A percentile compares a stretch with the other conserved stretches of the same genome.
Conservation (phyloP, 2,113 vertebrate species). For the Oenanthe oenanthe region DNA sequence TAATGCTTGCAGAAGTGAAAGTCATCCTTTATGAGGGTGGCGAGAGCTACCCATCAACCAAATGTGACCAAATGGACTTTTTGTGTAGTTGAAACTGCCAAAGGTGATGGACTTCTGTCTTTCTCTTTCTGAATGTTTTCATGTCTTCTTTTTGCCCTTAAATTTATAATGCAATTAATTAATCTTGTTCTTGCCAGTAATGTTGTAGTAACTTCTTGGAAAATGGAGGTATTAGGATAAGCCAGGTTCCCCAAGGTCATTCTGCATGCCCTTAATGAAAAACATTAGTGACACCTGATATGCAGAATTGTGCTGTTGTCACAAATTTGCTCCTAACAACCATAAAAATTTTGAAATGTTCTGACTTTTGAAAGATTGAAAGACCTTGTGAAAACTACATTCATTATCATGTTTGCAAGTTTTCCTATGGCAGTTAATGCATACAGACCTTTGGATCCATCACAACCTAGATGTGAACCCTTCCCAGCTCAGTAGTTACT, state of each 20-base stretch:
- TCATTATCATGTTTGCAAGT: not conserved
- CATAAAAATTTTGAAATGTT: not conserved
- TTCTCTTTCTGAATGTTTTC: not conserved
- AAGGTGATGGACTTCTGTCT: slow-evolving; percentile 21
- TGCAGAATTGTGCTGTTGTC: not conserved
- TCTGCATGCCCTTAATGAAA: not conserved
- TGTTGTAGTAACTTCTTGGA: not conserved
- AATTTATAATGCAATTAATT: slow-evolving; percentile 26
- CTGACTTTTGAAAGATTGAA: not conserved
- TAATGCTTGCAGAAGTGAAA: not conserved
- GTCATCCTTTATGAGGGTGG: slow-evolving; percentile 24
- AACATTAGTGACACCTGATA: not conserved
- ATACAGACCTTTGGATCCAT: not conserved
- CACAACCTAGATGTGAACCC: not conserved
- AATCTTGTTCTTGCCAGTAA: not conserved
- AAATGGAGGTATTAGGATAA: not conserved
- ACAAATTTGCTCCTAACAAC: not conserved
- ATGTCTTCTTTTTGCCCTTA: slow-evolving; percentile 1
- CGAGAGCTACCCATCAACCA: slow-evolving; percentile 4
- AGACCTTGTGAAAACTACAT: not conserved
- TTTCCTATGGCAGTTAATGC: not conserved
- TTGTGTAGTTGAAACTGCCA: slow-evolving; percentile 37
- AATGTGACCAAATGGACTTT: slow-evolving; percentile 41
- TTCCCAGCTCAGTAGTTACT: not conserved
- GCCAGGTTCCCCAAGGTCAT: not conserved